Base-by-base conservation (phyloP, 2,797 vertebrate genomes). In the Danio jaintianensis region DNA sequence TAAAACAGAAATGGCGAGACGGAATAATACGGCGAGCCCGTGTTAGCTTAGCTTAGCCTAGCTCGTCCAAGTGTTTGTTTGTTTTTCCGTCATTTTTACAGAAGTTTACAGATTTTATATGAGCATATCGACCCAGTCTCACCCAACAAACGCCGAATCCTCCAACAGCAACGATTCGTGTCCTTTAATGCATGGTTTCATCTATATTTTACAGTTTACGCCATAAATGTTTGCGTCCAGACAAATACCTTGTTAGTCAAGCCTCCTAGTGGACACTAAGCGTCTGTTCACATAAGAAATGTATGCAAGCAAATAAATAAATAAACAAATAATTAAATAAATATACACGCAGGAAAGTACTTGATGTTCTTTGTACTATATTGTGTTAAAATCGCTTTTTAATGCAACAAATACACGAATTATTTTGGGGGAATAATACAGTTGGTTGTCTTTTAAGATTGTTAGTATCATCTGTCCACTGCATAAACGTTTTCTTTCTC, bases 191-290 rank as follows among this genome's bases (percentile, higher is more conserved):
- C 73, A 75, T 81, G 13, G 53, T 68, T 69, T 50, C 4, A 69
- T 75, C 43, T 69, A 75, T 36, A 75, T 81, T 64, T 64, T 56
- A 67, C 78, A 82, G 79, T 82, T 80, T 72, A 79, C 61, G 67
- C 72, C 47, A 63, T 82, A 78, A 80, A 79, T 84, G 79, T 84
- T 84, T 80, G 82, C 70, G 64, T 84, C 75, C 78, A 69, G 58
- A 56, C 68, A 83, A 74, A 78, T 73, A 68, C 66, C 80, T 81
- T 53, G 42, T 38, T 78, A 71, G 52, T 73, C 68, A 69, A 80
- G 82, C 82, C 86, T 53, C 86, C 86, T 85, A 84, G 80, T 78
- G 87, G 85, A 45, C 66, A 83, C 12, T 36, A 48, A 38, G 79
- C 29, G 75, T 58, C 29, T n/a, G 8, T 67, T 7, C 76, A 78